Evolutionary conservation across 2,888 invertebrate species (phyloP), one percentile per base, ranked within the genome.

Genomic region (Sphinx pinastri): DNA sequence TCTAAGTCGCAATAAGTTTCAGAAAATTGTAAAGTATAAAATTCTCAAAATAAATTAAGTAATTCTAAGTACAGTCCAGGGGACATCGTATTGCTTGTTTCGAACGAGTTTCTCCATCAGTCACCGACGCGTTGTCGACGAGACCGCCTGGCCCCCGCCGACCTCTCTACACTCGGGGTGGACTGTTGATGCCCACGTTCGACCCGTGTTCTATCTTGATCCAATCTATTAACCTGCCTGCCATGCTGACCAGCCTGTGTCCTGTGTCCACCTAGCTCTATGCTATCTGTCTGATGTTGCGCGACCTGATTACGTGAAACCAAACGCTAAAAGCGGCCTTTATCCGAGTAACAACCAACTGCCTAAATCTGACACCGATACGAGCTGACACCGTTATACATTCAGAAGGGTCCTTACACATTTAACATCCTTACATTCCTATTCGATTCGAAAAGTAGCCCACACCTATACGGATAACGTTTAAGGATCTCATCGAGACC

Each of bases 11-110:
- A 92, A 91, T 87, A 84, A 83, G 84, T 84, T 89, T 90, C 85
- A 88, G 91, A 89, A 90, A 88, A 84, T 84, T 92, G 92, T 93
- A 92, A 92, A 93, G 90, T 88, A 85, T 85, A 85, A 85, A 78
- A 87, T 84, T 94, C 93, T 91, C 93, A 93, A 92, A 93, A 94
- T 94, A 93, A 94, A 92, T 92, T 90, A 92, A 91, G 88, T 93
- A 92, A 91, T 88, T 88, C 91, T 93, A 93, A 92, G 88, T 92
- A 91, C 93, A 93, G 93, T 93, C 92, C 87, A 89, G 93, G 92
- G 92, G 91, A 90, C 87, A 88, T 87, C 85, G 82, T 88, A 91
- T 92, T 91, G 89, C 91, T 91, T 83, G 82, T 84, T 86, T 85
- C 87, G 88, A 90, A 91, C 86, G 88, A 88, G 86, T 89, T 87